These are phyloP conservation scores for Steinernema hermaphroditum DNA, from an alignment of 2,888 invertebrate genomes.

Conservation along the genomic window DNA sequence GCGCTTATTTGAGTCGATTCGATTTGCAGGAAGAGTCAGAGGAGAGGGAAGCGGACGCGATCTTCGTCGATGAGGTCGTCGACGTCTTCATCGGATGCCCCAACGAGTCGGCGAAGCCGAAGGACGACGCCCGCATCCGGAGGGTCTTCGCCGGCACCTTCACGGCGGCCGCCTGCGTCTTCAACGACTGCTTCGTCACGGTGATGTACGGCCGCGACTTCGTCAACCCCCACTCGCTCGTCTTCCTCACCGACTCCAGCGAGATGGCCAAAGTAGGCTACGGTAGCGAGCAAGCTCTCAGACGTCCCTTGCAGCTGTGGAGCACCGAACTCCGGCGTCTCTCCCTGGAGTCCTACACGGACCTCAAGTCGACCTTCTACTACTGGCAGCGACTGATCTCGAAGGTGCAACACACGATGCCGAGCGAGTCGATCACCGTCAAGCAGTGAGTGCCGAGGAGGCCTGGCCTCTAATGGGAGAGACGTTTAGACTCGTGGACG, in stretches of 20 bases:
- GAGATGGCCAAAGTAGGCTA: constrained; percentile 39
- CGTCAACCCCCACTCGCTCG: constrained; percentile 46
- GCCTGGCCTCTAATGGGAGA: too few species aligned
- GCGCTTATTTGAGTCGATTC: neutral
- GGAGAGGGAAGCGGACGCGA: constrained; percentile 33
- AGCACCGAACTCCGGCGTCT: constrained; percentile 40
- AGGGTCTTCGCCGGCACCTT: constrained; percentile 37
- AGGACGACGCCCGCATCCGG: constrained; percentile 39
- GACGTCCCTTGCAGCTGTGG: constrained; percentile 36
- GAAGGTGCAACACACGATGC: constrained; percentile 32
- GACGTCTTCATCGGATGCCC: constrained; percentile 45
- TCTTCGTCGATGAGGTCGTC: constrained; percentile 45
- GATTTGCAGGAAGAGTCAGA: constrained; percentile 6
- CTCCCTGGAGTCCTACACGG: constrained; percentile 33
- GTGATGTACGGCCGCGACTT: constrained; percentile 45
- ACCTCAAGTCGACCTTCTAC: constrained; percentile 44
- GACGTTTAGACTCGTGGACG: constrained; percentile 7
- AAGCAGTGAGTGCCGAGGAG: constrained; percentile 34
- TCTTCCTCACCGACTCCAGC: constrained; percentile 45
- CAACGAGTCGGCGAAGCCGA: constrained; percentile 37
- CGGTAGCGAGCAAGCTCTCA: neutral
- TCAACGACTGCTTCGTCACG: constrained; percentile 44
- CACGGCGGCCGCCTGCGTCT: constrained; percentile 38
- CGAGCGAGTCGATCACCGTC: constrained; percentile 33
- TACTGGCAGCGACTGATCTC: constrained; percentile 46